phyloP scores from a whole-genome alignment of 2,888 invertebrate genomes.

The Himalopsyche tibetana region DNA sequence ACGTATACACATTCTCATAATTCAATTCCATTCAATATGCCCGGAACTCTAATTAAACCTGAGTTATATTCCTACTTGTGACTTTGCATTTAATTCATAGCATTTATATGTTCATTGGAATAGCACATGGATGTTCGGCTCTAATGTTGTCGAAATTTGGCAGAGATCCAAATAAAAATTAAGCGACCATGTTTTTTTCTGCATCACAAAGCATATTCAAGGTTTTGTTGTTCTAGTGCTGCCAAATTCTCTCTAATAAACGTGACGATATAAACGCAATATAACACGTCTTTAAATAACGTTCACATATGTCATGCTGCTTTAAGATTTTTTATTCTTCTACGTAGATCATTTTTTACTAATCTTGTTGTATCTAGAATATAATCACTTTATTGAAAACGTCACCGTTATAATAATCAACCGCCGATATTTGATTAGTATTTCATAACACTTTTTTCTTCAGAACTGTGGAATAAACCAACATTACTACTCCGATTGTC shows the following conservation, averaged over 20 bases:
- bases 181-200: slow-evolving; percentile 35
- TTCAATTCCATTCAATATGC: slow-evolving; percentile 40
- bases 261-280: slow-evolving; percentile 30
- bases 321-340: background rate
- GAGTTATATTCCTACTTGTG: slow-evolving; percentile 34
- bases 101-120: slow-evolving; percentile 22
- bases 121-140: slow-evolving; percentile 8
- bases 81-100: slow-evolving; percentile 31
- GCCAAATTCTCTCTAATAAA: slow-evolving; percentile 31
- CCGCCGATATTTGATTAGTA: too few relatives aligned
- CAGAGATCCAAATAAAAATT: slow-evolving; percentile 29
- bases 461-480: too few relatives aligned
- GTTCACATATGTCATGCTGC: background rate
- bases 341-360: too few relatives aligned
- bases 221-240: slow-evolving; percentile 27
- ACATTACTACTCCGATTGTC: too few relatives aligned
- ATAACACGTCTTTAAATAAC: slow-evolving; percentile 43
- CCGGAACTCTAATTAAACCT: slow-evolving; percentile 38
- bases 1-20: slow-evolving; percentile 15
- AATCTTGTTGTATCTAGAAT: too few relatives aligned
- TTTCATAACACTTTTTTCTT: too few relatives aligned
- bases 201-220: slow-evolving; percentile 40
- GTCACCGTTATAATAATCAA: too few relatives aligned
- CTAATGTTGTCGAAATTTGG: slow-evolving; percentile 36
- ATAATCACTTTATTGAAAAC: too few relatives aligned